phyloP scores from a whole-genome alignment of 2,888 invertebrate genomes.

The Uloborus plumipes region DNA sequence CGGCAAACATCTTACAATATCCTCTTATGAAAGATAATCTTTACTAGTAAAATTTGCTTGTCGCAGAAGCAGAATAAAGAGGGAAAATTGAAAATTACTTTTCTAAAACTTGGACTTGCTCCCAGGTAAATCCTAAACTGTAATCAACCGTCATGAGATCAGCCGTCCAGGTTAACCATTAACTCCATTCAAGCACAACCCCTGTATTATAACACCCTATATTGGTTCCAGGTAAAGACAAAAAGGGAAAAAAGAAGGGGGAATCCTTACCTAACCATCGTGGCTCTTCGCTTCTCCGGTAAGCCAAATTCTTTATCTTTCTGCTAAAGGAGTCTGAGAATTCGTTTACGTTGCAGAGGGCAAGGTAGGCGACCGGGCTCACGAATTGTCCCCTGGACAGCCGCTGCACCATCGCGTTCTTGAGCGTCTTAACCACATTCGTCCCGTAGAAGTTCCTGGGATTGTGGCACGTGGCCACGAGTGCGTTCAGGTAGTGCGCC shows the following conservation, averaged over 20 bases:
- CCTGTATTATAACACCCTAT: background rate
- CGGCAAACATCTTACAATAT: too few species aligned
- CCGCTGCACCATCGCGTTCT: slow-evolving; percentile 13
- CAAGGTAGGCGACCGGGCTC: slow-evolving; percentile 39
- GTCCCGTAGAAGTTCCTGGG: slow-evolving; percentile 47
- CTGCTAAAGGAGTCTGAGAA: slow-evolving; percentile 3
- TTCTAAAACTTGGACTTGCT: too few species aligned
- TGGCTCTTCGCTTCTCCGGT: slow-evolving; percentile 40
- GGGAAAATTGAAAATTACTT: too few species aligned
- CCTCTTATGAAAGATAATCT: too few species aligned
- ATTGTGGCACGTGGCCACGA: slow-evolving; percentile 30
- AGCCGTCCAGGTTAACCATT: too few species aligned
- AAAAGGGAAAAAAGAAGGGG: background rate
- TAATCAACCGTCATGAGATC: too few species aligned
- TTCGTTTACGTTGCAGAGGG: slow-evolving; percentile 45
- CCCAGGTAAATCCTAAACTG: too few species aligned
- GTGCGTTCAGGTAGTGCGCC: slow-evolving; percentile 42
- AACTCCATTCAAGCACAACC: too few species aligned
- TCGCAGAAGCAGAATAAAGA: too few species aligned
- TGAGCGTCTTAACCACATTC: slow-evolving; percentile 33
- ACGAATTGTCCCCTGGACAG: slow-evolving; percentile 28
- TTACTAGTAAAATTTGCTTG: too few species aligned
- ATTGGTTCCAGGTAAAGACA: background rate
- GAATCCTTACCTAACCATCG: slow-evolving; percentile 47
- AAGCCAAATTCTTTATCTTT: slow-evolving; percentile 53